A percentile compares a stretch with the other conserved stretches of the same genome.
Evolutionary conservation across 2,888 invertebrate species (phyloP).

Genomic region (Stramonita haemastoma): DNA sequence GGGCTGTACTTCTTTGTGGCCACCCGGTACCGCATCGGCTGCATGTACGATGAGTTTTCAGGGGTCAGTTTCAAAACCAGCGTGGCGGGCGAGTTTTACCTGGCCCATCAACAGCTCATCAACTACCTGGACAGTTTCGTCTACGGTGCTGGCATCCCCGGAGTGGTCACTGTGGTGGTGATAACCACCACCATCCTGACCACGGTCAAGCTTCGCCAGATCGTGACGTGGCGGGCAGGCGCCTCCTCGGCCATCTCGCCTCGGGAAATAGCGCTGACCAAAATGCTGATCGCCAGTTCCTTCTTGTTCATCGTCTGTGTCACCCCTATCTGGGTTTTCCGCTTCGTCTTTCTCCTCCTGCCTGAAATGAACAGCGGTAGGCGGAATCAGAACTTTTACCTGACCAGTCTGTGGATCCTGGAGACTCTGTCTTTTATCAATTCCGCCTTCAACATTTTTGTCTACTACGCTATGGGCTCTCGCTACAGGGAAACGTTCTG

Average conservation of each 20-base stretch:
- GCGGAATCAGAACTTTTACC: neutral
- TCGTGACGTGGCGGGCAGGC: neutral
- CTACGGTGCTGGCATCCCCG: neutral
- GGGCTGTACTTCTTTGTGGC: neutral
- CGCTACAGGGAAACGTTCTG: neutral
- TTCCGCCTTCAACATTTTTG: neutral
- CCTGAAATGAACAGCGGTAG: neutral
- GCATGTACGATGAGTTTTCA: neutral
- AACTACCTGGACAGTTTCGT: neutral
- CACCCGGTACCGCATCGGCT: neutral
- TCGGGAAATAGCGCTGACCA: slow-evolving; percentile 3
- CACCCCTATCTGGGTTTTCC: neutral
- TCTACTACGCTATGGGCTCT: neutral
- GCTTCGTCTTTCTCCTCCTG: neutral
- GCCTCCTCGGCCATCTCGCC: neutral
- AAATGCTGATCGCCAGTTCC: neutral
- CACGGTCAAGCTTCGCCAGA: neutral
- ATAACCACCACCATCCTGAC: neutral
- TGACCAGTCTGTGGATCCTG: neutral
- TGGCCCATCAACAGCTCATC: neutral
- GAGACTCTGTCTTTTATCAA: neutral
- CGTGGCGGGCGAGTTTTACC: neutral
- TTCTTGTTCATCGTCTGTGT: slow-evolving; percentile 1
- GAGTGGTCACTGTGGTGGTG: neutral
- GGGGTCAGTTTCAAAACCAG: too few species aligned